Evolutionary conservation across 2,888 invertebrate genomes (phyloP), one percentile per base, ranked within the genome.

Genomic region (Eucera pruinosa): DNA sequence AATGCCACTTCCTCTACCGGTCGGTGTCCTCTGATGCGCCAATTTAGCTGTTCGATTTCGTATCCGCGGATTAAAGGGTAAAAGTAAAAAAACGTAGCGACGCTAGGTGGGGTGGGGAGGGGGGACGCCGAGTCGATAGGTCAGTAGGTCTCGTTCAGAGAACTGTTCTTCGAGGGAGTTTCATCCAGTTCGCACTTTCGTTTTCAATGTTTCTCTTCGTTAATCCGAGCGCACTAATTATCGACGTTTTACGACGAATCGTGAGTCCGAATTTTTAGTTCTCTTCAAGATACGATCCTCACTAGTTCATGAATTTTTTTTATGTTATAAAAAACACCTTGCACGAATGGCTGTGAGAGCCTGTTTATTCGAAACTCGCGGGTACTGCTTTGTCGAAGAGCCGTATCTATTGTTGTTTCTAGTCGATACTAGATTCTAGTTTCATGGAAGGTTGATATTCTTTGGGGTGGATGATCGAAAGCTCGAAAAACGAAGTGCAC

Each of bases 71-170:
- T 30, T 27, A 61, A 39, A n/a, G 45, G 66, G 45, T 23, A 20
- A 30, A 71, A 47, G 58, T 30, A 30, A 30, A 36, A 61, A n/a
- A 36, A 61, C 7, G 52, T 41, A 2, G 25, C 18, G 18, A 15
- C 11, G 23, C 11, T n/a, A n/a, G n/a, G n/a, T n/a, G n/a, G n/a
- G n/a, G n/a, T n/a, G n/a, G 20, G 36, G 30, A 45, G 39, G 36
- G 18, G 58, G 47, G 20, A 39, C 61, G 57, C 6, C 57, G 66
- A 78, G 83, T 83, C 78, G 83, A 80, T 85, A 80, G 85, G 85
- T 85, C 85, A 85, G 81, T 84, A 75, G 84, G 84, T 84, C 85
- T 84, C 84, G 84, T 84, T 83, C 84, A 78, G 68, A 79, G 71
- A 73, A 57, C 70, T 20, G 58, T 64, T 62, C 60, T 64, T 61